Evolutionary conservation across 2,797 vertebrate species (phyloP).

Genomic region (Fundulus diaphanus): DNA sequence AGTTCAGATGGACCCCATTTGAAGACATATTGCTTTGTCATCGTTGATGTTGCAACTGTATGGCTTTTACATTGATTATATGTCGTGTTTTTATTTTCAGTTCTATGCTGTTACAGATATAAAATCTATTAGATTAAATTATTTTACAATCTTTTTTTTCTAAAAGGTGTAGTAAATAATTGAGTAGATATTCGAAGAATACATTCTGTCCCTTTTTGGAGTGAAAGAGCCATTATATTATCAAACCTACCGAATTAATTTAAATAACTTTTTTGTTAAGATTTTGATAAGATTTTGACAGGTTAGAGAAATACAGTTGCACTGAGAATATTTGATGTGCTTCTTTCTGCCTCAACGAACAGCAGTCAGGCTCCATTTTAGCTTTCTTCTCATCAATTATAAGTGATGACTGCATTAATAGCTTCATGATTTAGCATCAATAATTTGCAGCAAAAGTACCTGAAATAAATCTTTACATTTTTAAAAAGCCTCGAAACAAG

Average conservation of each 20-base stretch:
- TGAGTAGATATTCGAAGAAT: neutral
- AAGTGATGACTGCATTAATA: slow-evolving; percentile 2
- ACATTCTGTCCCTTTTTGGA: neutral
- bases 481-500: neutral
- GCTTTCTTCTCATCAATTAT: slow-evolving; percentile 3
- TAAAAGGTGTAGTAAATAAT: neutral
- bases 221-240: neutral
- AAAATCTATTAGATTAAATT: neutral
- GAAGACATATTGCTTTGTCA: slow-evolving; percentile 18
- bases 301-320: neutral
- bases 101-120: neutral
- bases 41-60: neutral
- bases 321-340: neutral
- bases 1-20: neutral
- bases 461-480: slow-evolving; percentile 1
- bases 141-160: too few relatives aligned
- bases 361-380: neutral
- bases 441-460: neutral
- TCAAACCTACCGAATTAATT: neutral
- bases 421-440: slow-evolving; percentile 6
- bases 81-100: neutral
- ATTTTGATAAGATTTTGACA: neutral
- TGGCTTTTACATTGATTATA: neutral
- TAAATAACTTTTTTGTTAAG: neutral
- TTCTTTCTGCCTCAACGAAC: neutral